Conservation (phyloP, 2,888 invertebrate species). For the Beris morrisii region DNA sequence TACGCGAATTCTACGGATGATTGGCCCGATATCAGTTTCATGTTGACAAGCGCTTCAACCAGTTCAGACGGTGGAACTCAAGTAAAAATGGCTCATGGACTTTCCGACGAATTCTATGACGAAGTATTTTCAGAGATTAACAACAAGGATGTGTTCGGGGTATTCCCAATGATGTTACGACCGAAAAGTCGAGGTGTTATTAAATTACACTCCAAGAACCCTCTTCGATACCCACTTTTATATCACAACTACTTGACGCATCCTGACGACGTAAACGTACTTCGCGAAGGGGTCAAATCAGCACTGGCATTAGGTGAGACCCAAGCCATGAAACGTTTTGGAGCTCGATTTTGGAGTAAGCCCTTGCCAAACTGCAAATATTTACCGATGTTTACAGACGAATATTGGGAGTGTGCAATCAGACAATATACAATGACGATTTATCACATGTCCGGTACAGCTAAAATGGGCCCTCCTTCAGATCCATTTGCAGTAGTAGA, state of each 20-base stretch:
- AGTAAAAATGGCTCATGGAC: conserved; percentile 77
- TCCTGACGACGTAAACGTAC: conserved; percentile 78
- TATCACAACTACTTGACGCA: conserved; percentile 91
- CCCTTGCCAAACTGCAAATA: conserved; percentile 83
- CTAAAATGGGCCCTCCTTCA: conserved; percentile 78
- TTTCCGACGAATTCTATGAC: conserved; percentile 79
- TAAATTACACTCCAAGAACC: conserved; percentile 69
- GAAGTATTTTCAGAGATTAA: conserved; percentile 73
- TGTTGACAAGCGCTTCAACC: conserved; percentile 81
- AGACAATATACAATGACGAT: conserved; percentile 86
- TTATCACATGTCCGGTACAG: conserved; percentile 81
- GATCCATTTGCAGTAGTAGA: conserved; percentile 84
- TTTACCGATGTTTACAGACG: conserved; percentile 74
- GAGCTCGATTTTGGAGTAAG: conserved; percentile 73
- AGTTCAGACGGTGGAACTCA: conserved; percentile 83
- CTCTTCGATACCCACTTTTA: conserved; percentile 79
- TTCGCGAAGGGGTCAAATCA: conserved; percentile 85
- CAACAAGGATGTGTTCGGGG: conserved; percentile 75
- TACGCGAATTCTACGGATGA: conserved; percentile 84
- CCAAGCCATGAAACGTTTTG: conserved; percentile 74
- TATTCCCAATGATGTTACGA: conserved; percentile 87
- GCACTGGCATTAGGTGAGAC: conserved; percentile 81
- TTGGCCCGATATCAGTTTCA: conserved; percentile 91
- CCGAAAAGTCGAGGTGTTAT: conserved; percentile 84
- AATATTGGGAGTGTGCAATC: conserved; percentile 84